These are phyloP conservation scores for Argyrosomus regius DNA, from an alignment of 2,797 vertebrate species.

Conservation along the genomic window DNA sequence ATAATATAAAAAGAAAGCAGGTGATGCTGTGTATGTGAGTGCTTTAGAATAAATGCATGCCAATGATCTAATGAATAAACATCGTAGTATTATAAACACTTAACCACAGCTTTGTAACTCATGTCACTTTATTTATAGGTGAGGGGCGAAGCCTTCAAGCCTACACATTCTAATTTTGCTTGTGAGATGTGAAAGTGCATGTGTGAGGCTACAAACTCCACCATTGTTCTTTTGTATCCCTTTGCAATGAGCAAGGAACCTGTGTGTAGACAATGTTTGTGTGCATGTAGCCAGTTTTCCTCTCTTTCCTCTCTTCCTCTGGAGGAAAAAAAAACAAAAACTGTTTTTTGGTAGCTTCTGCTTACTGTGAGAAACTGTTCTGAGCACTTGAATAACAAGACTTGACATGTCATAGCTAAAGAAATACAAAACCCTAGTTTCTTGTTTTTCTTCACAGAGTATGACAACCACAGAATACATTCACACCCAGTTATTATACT, in stretches of 20 bases:
- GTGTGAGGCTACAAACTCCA: slow-evolving; percentile 58
- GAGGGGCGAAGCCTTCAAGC: slow-evolving; percentile 42
- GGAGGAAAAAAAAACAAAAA: slow-evolving; percentile 40
- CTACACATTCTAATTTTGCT: slow-evolving; percentile 55
- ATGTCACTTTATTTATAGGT: slow-evolving; percentile 31
- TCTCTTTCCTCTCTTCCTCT: slow-evolving; percentile 55
- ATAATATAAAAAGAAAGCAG: background rate
- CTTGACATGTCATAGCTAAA: slow-evolving; percentile 81
- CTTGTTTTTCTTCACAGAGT: slow-evolving; percentile 58
- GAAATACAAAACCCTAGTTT: slow-evolving; percentile 75
- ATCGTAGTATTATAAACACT: slow-evolving; percentile 11
- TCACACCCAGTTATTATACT: slow-evolving; percentile 67
- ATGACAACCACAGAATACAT: slow-evolving; percentile 69
- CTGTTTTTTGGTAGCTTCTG: slow-evolving; percentile 73
- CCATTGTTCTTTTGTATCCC: slow-evolving; percentile 64
- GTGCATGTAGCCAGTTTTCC: slow-evolving; percentile 68
- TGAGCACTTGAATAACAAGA: slow-evolving; percentile 81
- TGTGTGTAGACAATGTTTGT: slow-evolving; percentile 69
- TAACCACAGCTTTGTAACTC: slow-evolving; percentile 14
- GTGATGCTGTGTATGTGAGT: background rate
- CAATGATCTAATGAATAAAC: slow-evolving; percentile 18
- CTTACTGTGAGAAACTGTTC: slow-evolving; percentile 78
- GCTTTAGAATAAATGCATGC: slow-evolving; percentile 26
- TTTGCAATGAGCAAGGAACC: slow-evolving; percentile 64
- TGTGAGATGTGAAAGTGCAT: slow-evolving; percentile 50